Conservation (phyloP, 2,113 vertebrate genomes). For the zebrafish (Danio rerio) region GRCz12tu NC_133194.1:23602001-23602500, state of each 20-base stretch:
- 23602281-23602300: constrained; percentile 63
- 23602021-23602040: constrained; percentile 2
- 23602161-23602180: constrained; percentile 62
- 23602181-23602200: constrained; percentile 61
- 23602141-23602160: constrained; percentile 60
- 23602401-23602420: constrained; percentile 71
- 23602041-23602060: constrained; percentile 45
- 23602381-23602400: constrained; percentile 71
- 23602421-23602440: constrained; percentile 66
- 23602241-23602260: constrained; percentile 61
- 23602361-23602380: constrained; percentile 68
- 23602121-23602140: constrained; percentile 62
- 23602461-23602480: constrained; percentile 70
- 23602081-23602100: constrained; percentile 54
- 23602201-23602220: constrained; percentile 60
- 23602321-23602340: constrained; percentile 70
- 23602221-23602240: constrained; percentile 60
- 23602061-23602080: constrained; percentile 56
- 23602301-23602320: constrained; percentile 65
- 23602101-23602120: constrained; percentile 63
- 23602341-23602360: constrained; percentile 70
- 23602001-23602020: constrained; percentile 58
- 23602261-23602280: constrained; percentile 56
- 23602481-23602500: constrained; percentile 73
- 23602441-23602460: constrained; percentile 62